phyloP scores from a whole-genome alignment of 2,888 invertebrate species.

The Leucoptera coffeella region DNA sequence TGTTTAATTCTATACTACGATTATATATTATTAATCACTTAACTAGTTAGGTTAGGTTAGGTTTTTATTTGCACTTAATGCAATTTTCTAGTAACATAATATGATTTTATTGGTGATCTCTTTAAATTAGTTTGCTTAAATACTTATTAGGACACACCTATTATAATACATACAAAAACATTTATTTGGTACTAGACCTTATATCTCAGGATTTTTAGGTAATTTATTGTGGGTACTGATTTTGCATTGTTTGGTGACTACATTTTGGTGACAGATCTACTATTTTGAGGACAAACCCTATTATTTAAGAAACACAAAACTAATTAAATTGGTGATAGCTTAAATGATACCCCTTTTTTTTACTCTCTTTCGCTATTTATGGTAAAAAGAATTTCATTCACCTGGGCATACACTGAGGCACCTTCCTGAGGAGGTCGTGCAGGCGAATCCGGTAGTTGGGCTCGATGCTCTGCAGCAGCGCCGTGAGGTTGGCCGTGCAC shows the following conservation, averaged over 20 bases:
- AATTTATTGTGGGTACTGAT: too few species aligned
- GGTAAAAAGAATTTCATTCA: too few species aligned
- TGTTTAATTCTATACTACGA: too few species aligned
- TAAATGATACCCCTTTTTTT: not conserved
- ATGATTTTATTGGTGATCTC: constrained; percentile 5
- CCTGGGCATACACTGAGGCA: constrained; percentile 7
- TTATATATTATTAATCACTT: too few species aligned
- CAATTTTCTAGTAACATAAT: constrained; percentile 3
- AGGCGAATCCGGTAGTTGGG: constrained; percentile 26
- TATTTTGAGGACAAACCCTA: constrained; percentile 2
- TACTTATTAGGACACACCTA: constrained; percentile 5
- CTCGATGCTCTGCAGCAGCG: constrained; percentile 25
- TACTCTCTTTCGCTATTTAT: not conserved
- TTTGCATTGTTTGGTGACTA: too few species aligned
- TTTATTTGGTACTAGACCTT: constrained; percentile 5
- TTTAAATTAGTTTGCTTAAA: constrained; percentile 5
- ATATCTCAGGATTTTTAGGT: constrained; percentile 2
- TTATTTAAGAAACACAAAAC: constrained; percentile 1
- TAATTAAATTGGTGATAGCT: not conserved
- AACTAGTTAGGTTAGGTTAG: too few species aligned
- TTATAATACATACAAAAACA: constrained; percentile 5
- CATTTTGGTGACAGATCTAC: constrained; percentile 1
- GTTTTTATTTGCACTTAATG: constrained; percentile 4
- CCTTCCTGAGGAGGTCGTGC: constrained; percentile 12
- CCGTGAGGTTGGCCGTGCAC: constrained; percentile 21